These are phyloP conservation scores for Istiophorus platypterus DNA, from an alignment of 2,113 vertebrate genomes.

Conservation along the genomic window DNA sequence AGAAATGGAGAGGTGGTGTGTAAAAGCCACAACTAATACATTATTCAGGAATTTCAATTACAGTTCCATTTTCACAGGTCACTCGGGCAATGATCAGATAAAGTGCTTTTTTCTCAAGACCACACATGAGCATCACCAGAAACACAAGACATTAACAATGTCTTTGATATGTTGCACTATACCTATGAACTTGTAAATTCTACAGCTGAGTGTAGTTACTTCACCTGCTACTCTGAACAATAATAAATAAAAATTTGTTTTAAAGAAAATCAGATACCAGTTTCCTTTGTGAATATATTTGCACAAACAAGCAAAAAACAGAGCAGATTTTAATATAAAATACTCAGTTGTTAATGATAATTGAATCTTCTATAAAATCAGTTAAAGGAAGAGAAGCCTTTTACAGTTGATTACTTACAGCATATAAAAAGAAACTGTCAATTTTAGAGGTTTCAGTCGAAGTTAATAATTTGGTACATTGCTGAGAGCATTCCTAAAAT, in stretches of 20 bases:
- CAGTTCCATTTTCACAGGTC: slow-evolving; percentile 14
- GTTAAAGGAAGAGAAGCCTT: not conserved
- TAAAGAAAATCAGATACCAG: not conserved
- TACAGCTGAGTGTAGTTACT: not conserved
- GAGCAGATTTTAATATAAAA: not conserved
- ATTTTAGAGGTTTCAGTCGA: not conserved
- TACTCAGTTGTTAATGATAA: not conserved
- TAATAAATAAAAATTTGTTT: not conserved
- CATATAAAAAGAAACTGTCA: not conserved
- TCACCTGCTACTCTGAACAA: not conserved
- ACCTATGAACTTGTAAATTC: not conserved
- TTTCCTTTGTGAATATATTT: not conserved
- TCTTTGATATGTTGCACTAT: not conserved
- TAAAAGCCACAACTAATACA: not conserved
- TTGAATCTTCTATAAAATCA: slow-evolving; percentile 2
- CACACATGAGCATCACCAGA: not conserved
- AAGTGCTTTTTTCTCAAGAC: not conserved
- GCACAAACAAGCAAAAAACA: slow-evolving; percentile 4
- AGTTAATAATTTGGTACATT: not conserved
- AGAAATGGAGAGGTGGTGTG: not conserved
- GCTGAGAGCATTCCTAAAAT: not conserved
- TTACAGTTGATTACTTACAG: slow-evolving; percentile 11
- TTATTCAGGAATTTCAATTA: slow-evolving; percentile 32
- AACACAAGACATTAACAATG: not conserved
- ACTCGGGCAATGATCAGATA: not conserved